Conservation (phyloP, 2,888 invertebrate species). For the Xestia xanthographa region DNA sequence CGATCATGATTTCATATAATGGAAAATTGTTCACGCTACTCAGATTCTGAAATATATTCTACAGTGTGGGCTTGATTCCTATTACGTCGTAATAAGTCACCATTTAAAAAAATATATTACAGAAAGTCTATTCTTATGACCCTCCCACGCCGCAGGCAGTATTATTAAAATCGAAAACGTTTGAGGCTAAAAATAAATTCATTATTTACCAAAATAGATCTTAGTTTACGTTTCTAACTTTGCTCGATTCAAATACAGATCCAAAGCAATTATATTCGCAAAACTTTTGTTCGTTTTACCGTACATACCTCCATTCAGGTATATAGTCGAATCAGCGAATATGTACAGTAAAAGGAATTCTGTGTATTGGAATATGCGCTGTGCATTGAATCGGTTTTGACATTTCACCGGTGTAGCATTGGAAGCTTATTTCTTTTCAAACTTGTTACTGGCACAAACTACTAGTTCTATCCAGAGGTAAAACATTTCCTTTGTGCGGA, state of each 20-base stretch:
- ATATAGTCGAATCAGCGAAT: constrained; percentile 42
- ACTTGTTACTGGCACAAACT: constrained; percentile 14
- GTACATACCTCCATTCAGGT: constrained; percentile 7
- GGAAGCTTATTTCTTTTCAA: constrained; percentile 47
- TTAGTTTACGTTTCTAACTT: not conserved
- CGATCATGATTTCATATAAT: not conserved
- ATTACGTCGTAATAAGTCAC: not conserved
- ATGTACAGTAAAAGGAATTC: constrained; percentile 53
- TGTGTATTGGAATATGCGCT: constrained; percentile 52
- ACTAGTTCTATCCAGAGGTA: constrained; percentile 1
- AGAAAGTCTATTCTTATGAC: not conserved
- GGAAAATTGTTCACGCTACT: not conserved
- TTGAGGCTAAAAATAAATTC: not conserved
- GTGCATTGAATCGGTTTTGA: constrained; percentile 58
- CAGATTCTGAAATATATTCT: not conserved
- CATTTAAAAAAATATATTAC: not conserved
- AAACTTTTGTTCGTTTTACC: constrained; percentile 9
- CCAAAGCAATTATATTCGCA: constrained; percentile 19
- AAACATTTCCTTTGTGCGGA: not conserved
- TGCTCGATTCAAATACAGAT: not conserved
- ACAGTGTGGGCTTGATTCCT: not conserved
- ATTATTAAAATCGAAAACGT: not conserved
- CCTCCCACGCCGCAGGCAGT: not conserved
- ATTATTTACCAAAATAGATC: not conserved
- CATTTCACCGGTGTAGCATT: constrained; percentile 33